Percentiles rank a stretch among this genome's conserved stretches.
These are phyloP conservation scores for Xenotilapia caudafasciata DNA, from an alignment of 2,113 vertebrate species.

Conservation along the genomic window DNA sequence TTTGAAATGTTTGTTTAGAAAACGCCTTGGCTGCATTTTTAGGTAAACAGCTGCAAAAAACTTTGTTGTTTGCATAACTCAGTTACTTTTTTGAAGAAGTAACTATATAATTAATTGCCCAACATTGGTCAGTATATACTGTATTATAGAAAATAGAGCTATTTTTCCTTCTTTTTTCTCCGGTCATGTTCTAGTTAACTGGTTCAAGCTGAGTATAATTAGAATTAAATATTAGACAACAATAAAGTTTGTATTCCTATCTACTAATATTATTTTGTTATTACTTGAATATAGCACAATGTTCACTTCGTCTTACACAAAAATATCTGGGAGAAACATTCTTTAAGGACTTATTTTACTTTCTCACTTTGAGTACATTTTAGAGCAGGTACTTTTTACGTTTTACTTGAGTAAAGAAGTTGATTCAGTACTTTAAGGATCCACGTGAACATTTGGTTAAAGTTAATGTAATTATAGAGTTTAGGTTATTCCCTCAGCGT, in stretches of 20 bases:
- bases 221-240: not conserved
- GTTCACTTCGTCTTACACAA: not conserved
- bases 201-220: not conserved
- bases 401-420: not conserved
- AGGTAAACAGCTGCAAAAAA: no score
- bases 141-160: not conserved
- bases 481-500: not conserved
- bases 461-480: not conserved
- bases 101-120: no score
- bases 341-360: not conserved
- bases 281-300: not conserved
- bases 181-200: not conserved
- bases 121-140: no score
- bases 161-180: not conserved
- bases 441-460: fast-evolving
- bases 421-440: not conserved
- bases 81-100: fast-evolving
- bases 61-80: no score
- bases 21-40: no score
- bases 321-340: not conserved
- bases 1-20: fast-evolving
- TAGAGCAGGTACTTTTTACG: fast-evolving
- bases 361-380: not conserved
- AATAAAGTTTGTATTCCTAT: not conserved
- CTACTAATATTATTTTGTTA: not conserved